A percentile compares a stretch with the other conserved stretches of the same genome.
Conservation (phyloP, 2,797 vertebrate genomes). For the Gymnodraco acuticeps region DNA sequence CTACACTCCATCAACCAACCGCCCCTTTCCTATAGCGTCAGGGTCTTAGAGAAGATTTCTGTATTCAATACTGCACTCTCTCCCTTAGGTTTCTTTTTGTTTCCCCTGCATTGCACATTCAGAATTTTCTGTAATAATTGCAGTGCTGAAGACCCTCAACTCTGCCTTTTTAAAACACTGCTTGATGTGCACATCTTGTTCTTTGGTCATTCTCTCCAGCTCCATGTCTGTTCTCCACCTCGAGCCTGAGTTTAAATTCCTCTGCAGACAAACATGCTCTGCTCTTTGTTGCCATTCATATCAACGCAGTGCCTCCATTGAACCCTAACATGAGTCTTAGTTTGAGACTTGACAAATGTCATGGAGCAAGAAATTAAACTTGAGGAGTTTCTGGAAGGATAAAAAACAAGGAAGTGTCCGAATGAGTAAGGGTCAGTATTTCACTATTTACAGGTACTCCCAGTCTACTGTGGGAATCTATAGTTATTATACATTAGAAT, state of each 20-base stretch:
- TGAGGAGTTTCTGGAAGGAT: conserved; percentile 29
- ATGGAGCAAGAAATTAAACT: conserved; percentile 28
- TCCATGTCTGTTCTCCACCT: no score
- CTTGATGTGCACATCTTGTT: conserved; percentile 23
- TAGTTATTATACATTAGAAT: neutral
- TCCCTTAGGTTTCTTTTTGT: conserved; percentile 25
- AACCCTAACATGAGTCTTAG: conserved; percentile 45
- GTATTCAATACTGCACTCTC: conserved; percentile 6
- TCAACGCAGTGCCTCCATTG: conserved; percentile 47
- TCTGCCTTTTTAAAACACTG: conserved; percentile 3
- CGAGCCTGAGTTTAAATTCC: neutral
- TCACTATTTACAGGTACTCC: conserved; percentile 18
- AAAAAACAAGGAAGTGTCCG: conserved; percentile 17
- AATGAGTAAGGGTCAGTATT: neutral
- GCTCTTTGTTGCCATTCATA: conserved; percentile 40
- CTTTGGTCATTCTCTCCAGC: conserved; percentile 2
- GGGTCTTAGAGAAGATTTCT: conserved; percentile 3
- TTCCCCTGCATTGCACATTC: conserved; percentile 5
- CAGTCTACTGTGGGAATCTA: neutral
- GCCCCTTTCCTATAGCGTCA: neutral
- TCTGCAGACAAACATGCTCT: conserved; percentile 30
- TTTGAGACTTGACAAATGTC: conserved; percentile 46
- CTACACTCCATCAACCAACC: neutral
- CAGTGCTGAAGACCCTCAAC: conserved; percentile 17
- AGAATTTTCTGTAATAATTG: conserved; percentile 23